Evolutionary conservation across 2,797 vertebrate genomes (phyloP).

Genomic region (Buceros bicornis): DNA sequence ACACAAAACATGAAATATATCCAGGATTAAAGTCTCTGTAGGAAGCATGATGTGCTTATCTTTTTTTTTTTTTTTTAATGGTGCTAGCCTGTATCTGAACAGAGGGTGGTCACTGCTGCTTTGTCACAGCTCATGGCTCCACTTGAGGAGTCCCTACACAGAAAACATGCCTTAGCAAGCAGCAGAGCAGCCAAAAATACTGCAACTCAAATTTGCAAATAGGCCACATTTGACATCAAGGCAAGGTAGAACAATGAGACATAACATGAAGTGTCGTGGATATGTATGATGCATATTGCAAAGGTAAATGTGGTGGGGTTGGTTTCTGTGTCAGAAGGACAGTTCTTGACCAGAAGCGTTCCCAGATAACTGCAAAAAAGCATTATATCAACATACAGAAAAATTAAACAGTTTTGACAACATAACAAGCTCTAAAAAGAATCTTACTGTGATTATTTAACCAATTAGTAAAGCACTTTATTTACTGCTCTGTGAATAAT

Average conservation of each 20-base stretch:
- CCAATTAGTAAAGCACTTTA: not conserved
- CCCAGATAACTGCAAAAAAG: not conserved
- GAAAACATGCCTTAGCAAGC: not conserved
- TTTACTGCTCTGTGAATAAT: not conserved
- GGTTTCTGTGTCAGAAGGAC: not conserved
- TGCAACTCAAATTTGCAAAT: not conserved
- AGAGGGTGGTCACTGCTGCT: not conserved
- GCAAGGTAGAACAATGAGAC: not conserved
- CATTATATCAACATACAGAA: not conserved
- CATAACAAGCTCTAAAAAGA: not conserved
- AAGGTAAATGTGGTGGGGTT: not conserved
- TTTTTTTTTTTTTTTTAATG: not conserved
- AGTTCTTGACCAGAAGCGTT: not conserved
- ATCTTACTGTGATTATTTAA: not conserved
- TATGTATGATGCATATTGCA: not conserved
- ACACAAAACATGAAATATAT: not conserved
- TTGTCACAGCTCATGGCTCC: not conserved
- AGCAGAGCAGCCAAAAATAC: not conserved
- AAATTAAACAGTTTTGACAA: not conserved
- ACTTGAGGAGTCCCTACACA: not conserved
- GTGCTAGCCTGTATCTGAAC: not conserved
- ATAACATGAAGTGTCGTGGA: not conserved
- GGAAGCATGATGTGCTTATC: not conserved
- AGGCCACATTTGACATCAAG: not conserved
- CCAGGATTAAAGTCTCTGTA: not conserved